Conservation (phyloP, 1,140 invertebrate genomes). For the Orussus abietinus region DNA sequence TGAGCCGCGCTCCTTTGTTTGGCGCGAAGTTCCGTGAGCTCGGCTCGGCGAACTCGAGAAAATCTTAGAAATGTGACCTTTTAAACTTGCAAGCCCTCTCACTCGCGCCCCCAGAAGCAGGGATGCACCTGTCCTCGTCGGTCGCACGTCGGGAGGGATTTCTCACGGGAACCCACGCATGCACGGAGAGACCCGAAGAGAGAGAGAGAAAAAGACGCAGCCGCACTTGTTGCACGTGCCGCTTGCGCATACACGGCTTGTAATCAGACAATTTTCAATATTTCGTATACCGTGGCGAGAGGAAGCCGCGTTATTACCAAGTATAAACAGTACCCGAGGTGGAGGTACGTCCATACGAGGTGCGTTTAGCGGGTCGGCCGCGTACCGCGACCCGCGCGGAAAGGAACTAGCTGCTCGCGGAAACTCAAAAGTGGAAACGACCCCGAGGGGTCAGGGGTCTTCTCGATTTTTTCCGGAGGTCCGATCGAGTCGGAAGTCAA, state of each 20-base stretch:
- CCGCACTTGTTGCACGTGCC: constrained; percentile 34
- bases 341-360: not conserved
- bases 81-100: constrained; percentile 19
- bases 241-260: not conserved
- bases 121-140: constrained; percentile 3
- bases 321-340: constrained; percentile 1
- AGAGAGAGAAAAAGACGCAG: constrained; percentile 32
- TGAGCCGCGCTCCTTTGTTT: too few species aligned
- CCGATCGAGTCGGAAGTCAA: too few species aligned
- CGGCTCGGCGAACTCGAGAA: constrained; percentile 18
- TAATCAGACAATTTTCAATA: constrained; percentile 1
- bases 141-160: constrained; percentile 19
- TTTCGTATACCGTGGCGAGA: not conserved
- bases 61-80: constrained; percentile 40
- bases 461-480: too few species aligned
- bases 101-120: constrained; percentile 13
- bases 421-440: too few species aligned
- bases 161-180: constrained; percentile 37
- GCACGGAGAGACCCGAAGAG: constrained; percentile 12
- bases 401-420: too few species aligned
- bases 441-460: too few species aligned
- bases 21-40: too few species aligned
- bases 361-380: too few species aligned
- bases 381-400: too few species aligned
- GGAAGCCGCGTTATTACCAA: constrained; percentile 1